Conservation (phyloP, 92 coral and sea anemone genomes). For the Phenganax subtilis region DNA sequence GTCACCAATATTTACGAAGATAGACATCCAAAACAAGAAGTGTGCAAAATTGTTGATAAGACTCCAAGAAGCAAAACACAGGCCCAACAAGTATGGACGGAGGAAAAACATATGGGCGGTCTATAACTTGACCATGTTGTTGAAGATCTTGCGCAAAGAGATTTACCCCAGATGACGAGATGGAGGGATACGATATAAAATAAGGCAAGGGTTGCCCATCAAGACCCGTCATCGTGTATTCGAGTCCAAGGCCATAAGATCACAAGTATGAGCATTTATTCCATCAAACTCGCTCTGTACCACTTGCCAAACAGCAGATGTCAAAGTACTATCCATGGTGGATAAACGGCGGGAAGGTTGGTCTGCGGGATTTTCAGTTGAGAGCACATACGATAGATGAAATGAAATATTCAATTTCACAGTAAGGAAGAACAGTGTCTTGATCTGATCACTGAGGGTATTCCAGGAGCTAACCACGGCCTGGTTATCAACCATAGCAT, state of each 20-base stretch:
- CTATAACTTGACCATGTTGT: not conserved
- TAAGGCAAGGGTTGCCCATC: not conserved
- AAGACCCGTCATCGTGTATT: not conserved
- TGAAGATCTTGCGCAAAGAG: not conserved
- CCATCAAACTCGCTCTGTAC: not conserved
- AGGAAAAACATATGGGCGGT: constrained; percentile 44
- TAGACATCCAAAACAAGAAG: constrained; percentile 37
- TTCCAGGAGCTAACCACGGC: no score
- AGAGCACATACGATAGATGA: not conserved
- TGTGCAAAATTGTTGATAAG: constrained; percentile 37
- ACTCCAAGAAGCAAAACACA: constrained; percentile 44
- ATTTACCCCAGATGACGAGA: not conserved
- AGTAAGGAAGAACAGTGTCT: not conserved
- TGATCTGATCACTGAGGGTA: not conserved
- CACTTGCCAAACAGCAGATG: not conserved
- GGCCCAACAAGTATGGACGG: constrained; percentile 50
- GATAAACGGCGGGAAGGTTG: not conserved
- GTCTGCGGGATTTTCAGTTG: not conserved
- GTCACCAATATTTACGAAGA: constrained; percentile 66
- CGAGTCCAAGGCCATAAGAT: not conserved
- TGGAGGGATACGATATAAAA: not conserved
- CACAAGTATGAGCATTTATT: not conserved
- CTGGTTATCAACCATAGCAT: no score
- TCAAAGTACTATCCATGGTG: not conserved
- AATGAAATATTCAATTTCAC: not conserved